Conservation (phyloP, 2,113 vertebrate genomes). For the Platichthys stellatus region DNA sequence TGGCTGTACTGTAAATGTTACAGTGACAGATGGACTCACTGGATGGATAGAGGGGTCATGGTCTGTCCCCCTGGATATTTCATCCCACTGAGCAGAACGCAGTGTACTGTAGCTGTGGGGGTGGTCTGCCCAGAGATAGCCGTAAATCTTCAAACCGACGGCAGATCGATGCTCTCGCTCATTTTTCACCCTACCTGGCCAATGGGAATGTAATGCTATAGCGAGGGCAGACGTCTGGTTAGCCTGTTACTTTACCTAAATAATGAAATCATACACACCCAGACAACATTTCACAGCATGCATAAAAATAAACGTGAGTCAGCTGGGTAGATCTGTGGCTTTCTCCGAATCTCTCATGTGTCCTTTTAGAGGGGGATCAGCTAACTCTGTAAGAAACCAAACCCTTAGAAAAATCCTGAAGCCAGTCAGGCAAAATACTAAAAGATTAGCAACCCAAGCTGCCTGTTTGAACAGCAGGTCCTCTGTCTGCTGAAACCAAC, state of each 20-base stretch:
- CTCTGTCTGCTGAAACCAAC: conserved; percentile 36
- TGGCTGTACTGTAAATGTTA: conserved; percentile 20
- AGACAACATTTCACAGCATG: background rate
- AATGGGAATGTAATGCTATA: too few species aligned
- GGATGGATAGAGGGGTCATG: conserved; percentile 3
- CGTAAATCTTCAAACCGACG: conserved; percentile 45
- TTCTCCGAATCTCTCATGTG: conserved; percentile 21
- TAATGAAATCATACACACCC: background rate
- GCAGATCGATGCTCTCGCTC: conserved; percentile 46
- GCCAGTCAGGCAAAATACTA: background rate
- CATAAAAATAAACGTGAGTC: background rate
- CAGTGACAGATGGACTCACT: conserved; percentile 44
- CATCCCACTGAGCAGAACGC: conserved; percentile 17
- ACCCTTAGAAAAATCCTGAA: conserved; percentile 31
- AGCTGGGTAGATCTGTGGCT: conserved; percentile 13
- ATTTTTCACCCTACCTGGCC: conserved; percentile 49
- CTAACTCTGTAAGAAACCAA: conserved; percentile 37
- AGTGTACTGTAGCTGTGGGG: conserved; percentile 10
- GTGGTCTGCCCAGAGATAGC: conserved; percentile 33
- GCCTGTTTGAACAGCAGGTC: conserved; percentile 30
- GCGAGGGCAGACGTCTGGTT: too few species aligned
- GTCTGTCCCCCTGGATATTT: conserved; percentile 3
- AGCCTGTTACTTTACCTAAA: too few species aligned
- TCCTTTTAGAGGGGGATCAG: conserved; percentile 36
- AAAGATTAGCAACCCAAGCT: conserved; percentile 57